phyloP scores from a whole-genome alignment of 1,140 invertebrate species.

The Galendromus occidentalis region DNA sequence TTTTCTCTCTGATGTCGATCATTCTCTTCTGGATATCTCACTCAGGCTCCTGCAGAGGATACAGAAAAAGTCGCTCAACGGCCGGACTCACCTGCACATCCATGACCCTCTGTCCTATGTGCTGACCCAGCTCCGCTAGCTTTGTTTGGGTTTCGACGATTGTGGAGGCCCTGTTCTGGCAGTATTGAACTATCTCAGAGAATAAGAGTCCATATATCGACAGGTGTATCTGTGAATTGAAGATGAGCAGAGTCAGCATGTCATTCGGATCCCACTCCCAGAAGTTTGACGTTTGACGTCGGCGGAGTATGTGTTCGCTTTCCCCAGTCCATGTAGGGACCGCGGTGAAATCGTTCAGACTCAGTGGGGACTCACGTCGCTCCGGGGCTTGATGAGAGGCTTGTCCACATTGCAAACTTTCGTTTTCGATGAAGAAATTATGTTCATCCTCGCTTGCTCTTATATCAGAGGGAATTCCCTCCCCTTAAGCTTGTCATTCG shows the following conservation, averaged over 20 bases:
- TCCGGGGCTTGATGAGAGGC: conserved; percentile 5
- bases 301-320: too few relatives aligned
- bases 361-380: conserved; percentile 1
- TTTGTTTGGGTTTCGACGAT: conserved; percentile 83
- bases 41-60: too few relatives aligned
- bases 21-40: too few relatives aligned
- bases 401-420: conserved; percentile 3
- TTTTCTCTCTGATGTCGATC: too few relatives aligned
- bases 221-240: conserved; percentile 38
- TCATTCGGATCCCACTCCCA: too few relatives aligned
- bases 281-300: too few relatives aligned
- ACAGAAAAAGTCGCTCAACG: neutral
- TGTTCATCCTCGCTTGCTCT: neutral
- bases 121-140: conserved; percentile 82
- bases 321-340: too few relatives aligned
- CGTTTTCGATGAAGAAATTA: neutral
- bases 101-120: conserved; percentile 77
- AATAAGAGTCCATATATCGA: conserved; percentile 87
- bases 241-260: neutral
- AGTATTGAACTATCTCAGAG: conserved; percentile 94
- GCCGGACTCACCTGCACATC: conserved; percentile 53
- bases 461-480: too few relatives aligned
- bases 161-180: conserved; percentile 81
- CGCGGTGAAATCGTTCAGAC: conserved; percentile 5
- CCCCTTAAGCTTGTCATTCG: too few relatives aligned